Evolutionary conservation across 1,140 invertebrate species (phyloP), one percentile per base, ranked within the genome.

Genomic region (Caenorhabditis latens): DNA sequence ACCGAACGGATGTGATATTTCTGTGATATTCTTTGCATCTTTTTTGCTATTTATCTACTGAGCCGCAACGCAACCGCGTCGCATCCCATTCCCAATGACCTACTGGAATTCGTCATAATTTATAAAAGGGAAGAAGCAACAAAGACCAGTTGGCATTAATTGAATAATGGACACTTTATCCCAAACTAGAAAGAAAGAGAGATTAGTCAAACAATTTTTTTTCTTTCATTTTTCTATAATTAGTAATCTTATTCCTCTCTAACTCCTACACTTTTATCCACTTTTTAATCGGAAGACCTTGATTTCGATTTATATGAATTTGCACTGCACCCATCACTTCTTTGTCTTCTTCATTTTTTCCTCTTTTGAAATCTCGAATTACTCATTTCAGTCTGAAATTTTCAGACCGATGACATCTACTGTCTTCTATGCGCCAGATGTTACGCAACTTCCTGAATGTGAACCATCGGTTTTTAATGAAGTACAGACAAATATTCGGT

Each of bases 401-500:
- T 85, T 43, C 63, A 85, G 84, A 57, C 46, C 11, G 67, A 75
- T 75, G 67, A 75, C 67, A 75, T 75, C 67, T 46, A 48, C 67
- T 75, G 67, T 75, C 67, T 19, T 75, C 67, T 75, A 85, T 55
- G 57, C 19, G 40, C 3, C 57, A 57, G 24, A 67, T 21, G 21
- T 32, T 19, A 7, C 5, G 16, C 40, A 83, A 58, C 43, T 58
- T 19, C 53, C 53, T 21, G 42, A 83, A 14, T 86, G 85, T 53
- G 85, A 86, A 50, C 79, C 85, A 65, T 86, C 85, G 14, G 67
- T 86, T 24, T 86, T 83, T 46, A 86, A 86, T 50, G 85, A 86
- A 7, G 83, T 86, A 24, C 85, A 86, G 46, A 32, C 43, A 50
- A 86, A 14, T 43, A 50, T 67, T 43, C 71, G 85, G 14, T 50